Evolutionary conservation across 2,888 invertebrate species (phyloP).

Genomic region (Zhengitettix transpicula): DNA sequence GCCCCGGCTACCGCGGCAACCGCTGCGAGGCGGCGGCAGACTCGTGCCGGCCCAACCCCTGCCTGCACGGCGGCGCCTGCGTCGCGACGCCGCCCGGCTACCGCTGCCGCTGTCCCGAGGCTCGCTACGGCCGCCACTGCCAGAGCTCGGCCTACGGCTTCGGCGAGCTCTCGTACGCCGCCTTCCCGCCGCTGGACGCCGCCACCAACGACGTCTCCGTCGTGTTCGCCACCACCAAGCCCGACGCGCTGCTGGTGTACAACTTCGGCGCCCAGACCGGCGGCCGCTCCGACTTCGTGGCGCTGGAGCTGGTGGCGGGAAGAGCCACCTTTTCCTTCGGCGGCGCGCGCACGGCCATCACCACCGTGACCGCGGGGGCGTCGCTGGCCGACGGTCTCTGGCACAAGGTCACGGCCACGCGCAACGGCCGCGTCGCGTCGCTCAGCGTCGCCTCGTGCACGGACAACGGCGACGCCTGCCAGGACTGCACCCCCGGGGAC

Average conservation of each 20-base stretch:
- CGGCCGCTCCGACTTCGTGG: slow-evolving; percentile 82
- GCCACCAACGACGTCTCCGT: slow-evolving; percentile 83
- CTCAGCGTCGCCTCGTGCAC: slow-evolving; percentile 64
- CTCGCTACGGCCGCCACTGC: slow-evolving; percentile 78
- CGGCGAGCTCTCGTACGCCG: slow-evolving; percentile 74
- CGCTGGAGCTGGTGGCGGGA: slow-evolving; percentile 73
- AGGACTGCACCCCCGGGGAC: slow-evolving; percentile 74
- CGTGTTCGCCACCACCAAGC: slow-evolving; percentile 77
- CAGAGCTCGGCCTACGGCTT: slow-evolving; percentile 84
- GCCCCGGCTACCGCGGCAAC: slow-evolving; percentile 80
- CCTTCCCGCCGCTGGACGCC: slow-evolving; percentile 69
- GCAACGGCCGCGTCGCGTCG: slow-evolving; percentile 77
- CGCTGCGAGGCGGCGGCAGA: slow-evolving; percentile 78
- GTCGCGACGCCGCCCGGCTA: slow-evolving; percentile 67
- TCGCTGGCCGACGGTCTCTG: slow-evolving; percentile 71
- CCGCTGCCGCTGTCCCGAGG: slow-evolving; percentile 64
- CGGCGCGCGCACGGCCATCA: slow-evolving; percentile 74
- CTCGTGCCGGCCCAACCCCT: slow-evolving; percentile 86
- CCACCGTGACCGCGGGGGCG: slow-evolving; percentile 53
- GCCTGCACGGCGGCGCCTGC: slow-evolving; percentile 75
- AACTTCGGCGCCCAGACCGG: slow-evolving; percentile 79
- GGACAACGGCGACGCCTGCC: slow-evolving; percentile 73
- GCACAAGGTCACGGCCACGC: slow-evolving; percentile 81
- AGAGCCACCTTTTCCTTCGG: slow-evolving; percentile 80
- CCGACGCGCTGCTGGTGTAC: slow-evolving; percentile 73